Percentiles rank a stretch among this genome's conserved stretches.
These are phyloP conservation scores for Oxyteleia sp. DNA, from an alignment of 2,888 invertebrate genomes.

Conservation along the genomic window DNA sequence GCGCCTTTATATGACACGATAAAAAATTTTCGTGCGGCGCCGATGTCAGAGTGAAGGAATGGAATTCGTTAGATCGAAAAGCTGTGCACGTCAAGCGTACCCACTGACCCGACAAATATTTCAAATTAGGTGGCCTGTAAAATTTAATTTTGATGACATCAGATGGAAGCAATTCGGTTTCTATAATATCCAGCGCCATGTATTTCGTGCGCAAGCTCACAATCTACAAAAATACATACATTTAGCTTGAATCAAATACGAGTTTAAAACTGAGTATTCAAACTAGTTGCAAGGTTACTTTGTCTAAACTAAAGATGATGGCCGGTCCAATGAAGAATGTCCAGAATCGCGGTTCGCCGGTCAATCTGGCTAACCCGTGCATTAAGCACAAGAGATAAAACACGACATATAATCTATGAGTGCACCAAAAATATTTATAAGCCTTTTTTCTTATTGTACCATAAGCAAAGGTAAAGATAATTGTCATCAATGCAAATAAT, in stretches of 20 bases:
- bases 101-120: conserved; percentile 98
- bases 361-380: conserved; percentile 96
- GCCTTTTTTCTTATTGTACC: conserved; percentile 97
- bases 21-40: conserved; percentile 98
- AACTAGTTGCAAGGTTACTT: no score
- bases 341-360: conserved; percentile 97
- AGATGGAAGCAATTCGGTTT: conserved; percentile 97
- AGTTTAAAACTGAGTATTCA: no score
- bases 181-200: conserved; percentile 96
- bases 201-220: conserved; percentile 96
- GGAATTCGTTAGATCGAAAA: conserved; percentile 96
- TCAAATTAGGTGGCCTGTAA: conserved; percentile 97
- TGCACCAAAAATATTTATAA: conserved; percentile 98
- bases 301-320: conserved; percentile 95
- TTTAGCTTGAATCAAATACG: no score
- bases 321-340: conserved; percentile 97
- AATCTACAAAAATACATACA: conserved; percentile 89
- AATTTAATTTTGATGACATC: conserved; percentile 98
- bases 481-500: conserved; percentile 96
- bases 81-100: conserved; percentile 96
- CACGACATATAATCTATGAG: conserved; percentile 95
- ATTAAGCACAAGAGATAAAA: conserved; percentile 95
- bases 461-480: conserved; percentile 98
- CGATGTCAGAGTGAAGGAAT: conserved; percentile 98
- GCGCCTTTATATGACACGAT: conserved; percentile 97